A percentile compares a stretch with the other conserved stretches of the same genome.
These are phyloP conservation scores for Gastrophryne carolinensis DNA, from an alignment of 2,797 vertebrate genomes.

Conservation along the genomic window DNA sequence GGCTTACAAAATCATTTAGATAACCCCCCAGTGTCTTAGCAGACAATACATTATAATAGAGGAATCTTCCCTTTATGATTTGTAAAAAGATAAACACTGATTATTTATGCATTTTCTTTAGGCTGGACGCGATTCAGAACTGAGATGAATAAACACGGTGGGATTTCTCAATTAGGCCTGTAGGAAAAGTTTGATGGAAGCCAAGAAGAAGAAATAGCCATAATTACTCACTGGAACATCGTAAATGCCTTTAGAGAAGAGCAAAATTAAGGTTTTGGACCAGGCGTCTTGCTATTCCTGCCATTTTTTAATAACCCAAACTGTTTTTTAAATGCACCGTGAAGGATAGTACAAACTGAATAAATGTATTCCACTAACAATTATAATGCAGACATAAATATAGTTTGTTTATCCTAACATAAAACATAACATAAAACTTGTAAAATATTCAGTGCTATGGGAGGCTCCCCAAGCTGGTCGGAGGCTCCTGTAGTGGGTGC, in stretches of 20 bases:
- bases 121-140: slow-evolving; percentile 30
- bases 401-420: not conserved
- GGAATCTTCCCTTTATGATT: slow-evolving; percentile 17
- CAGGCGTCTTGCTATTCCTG: slow-evolving; percentile 22
- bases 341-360: not conserved
- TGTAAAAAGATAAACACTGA: slow-evolving; percentile 42
- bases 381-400: not conserved
- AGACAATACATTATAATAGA: slow-evolving; percentile 14
- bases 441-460: too few species aligned
- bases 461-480: too few species aligned
- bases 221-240: slow-evolving; percentile 41
- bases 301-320: not conserved
- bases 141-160: slow-evolving; percentile 45
- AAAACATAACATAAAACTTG: too few species aligned
- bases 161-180: slow-evolving; percentile 49
- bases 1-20: too few species aligned
- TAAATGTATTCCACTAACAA: not conserved
- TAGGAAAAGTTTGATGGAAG: slow-evolving; percentile 34
- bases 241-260: slow-evolving; percentile 22
- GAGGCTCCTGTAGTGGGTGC: too few species aligned
- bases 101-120: slow-evolving; percentile 20
- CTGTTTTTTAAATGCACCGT: not conserved
- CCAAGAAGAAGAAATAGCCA: slow-evolving; percentile 41
- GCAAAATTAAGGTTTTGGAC: slow-evolving; percentile 40
- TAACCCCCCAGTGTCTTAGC: too few species aligned